Percentiles rank a stretch among this genome's conserved stretches.
Evolutionary conservation across 2,888 invertebrate species (phyloP).

Genomic region (Heliconius sara): DNA sequence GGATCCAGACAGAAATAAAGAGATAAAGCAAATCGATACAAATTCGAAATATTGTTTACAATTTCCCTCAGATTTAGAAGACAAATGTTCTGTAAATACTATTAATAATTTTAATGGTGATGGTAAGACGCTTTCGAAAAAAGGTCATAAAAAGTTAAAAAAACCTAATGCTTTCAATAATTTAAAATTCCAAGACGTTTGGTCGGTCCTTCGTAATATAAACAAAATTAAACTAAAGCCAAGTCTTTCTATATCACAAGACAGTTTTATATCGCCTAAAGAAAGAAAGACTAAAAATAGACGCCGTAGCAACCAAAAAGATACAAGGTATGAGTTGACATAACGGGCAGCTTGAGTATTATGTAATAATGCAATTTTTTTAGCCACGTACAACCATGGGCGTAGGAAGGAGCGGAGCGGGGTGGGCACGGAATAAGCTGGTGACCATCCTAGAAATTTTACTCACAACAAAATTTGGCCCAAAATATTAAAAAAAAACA

Average conservation of each 20-base stretch:
- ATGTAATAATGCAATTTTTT: background rate
- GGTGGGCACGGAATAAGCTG: no score
- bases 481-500: no score
- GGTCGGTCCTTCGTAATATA: slow-evolving; percentile 72
- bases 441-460: no score
- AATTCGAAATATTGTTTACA: slow-evolving; percentile 65
- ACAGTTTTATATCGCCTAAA: slow-evolving; percentile 56
- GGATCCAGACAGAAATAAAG: slow-evolving; percentile 54
- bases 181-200: slow-evolving; percentile 63
- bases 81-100: slow-evolving; percentile 66
- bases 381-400: background rate
- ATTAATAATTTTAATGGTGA: slow-evolving; percentile 60
- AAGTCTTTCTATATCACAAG: slow-evolving; percentile 68
- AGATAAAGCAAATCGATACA: slow-evolving; percentile 62
- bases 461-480: no score
- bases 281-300: slow-evolving; percentile 54
- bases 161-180: slow-evolving; percentile 42
- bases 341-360: background rate
- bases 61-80: slow-evolving; percentile 62
- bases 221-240: slow-evolving; percentile 69
- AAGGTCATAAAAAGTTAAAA: slow-evolving; percentile 38
- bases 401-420: no score
- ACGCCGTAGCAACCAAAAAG: slow-evolving; percentile 55
- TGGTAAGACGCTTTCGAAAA: slow-evolving; percentile 49
- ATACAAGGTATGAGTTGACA: slow-evolving; percentile 56